Base-by-base conservation (phyloP, 2,888 invertebrate genomes). In the Stenoptilia bipunctidactyla region DNA sequence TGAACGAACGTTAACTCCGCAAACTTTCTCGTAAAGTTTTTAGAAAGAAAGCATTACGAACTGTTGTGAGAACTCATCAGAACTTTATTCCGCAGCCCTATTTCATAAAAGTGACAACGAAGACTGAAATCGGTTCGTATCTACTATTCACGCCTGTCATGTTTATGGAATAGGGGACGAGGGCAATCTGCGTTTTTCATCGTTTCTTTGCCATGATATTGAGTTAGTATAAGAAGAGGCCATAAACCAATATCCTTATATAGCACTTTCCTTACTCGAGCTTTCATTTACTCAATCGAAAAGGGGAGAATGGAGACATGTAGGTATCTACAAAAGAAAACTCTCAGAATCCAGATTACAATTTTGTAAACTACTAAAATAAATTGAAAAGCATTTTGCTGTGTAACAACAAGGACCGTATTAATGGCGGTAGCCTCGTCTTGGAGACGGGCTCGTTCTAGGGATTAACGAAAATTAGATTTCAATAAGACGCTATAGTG, bases 401-500 rank as follows among this genome's bases (percentile, higher is more conserved):
- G 53, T 59, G 55, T 55, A 63, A 61, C 61, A 63, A 62, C 62
- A 64, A 58, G 56, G 53, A 69, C 64, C 66, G 68, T 68, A 67
- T 61, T 66, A 66, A 67, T 61, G 58, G 65, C 58, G 66, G 65
- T 63, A 63, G 62, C 60, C n/a, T 62, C 53, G 53, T 50, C 55
- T 47, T 60, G 47, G 55, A 52, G 55, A 61, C 57, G 52, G 56
- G 56, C 61, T 70, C 66, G 69, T 69, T 66, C 58, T 47, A 53
- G 53, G 76, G 80, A 79, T 80, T 80, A 80, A 64, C 71, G 75
- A 77, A 80, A 80, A 82, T 80, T 79, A 75, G 74, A 80, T 82
- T 82, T 79, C 82, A 79, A 80, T 80, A 79, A 80, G 77, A 79
- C 72, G 77, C 64, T 73, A 71, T 73, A 59, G 59, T 66, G 63